Base-by-base conservation (phyloP, 2,888 invertebrate genomes). In the Volucella zonaria region DNA sequence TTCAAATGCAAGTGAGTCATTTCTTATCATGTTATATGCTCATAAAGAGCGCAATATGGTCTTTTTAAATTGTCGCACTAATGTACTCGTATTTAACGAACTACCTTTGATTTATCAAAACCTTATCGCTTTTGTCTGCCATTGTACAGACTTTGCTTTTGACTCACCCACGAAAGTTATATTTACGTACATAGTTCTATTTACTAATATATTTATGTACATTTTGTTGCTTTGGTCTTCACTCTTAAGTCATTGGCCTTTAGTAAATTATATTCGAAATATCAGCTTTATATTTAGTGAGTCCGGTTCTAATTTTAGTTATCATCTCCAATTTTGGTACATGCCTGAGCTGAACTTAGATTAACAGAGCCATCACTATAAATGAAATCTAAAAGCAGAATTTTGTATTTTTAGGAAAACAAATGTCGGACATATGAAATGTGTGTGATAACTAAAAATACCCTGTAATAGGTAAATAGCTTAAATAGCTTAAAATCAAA, bases 391-490 rank as follows among this genome's bases (percentile, higher is more conserved):
- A 14, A 38, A 49, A 62, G 45, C 49, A 49, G 9, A 3, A 49
- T 59, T 42, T 8, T 23, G 18, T 45, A 12, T 61, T 45, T 61
- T 61, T 61, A 31, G 23, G 45, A 61, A 59, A 59, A 45, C 9
- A 59, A 12, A 8, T 45, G 12, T 12, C 11, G 0, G 2, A 45
- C 45, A 45, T 45, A 1, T 45, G 10, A 18, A 18, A 18, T 18
- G 18, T 18, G 18, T 1, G 18, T 18, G 18, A 1, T 23, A 23
- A 23, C 18, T 18, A 1, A 2, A 18, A 18, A 18, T 18, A 18
- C 18, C 2, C 1, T 18, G 18, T 1, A 18, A 18, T 18, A 18
- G 18, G 18, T n/a, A n/a, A n/a, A n/a, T n/a, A n/a, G n/a, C n/a
- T n/a, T n/a, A n/a, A n/a, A n/a, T n/a, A n/a, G 18, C 18, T 23